phyloP scores from a whole-genome alignment of 1,140 invertebrate genomes.

The Stegodyphus dumicola region DNA sequence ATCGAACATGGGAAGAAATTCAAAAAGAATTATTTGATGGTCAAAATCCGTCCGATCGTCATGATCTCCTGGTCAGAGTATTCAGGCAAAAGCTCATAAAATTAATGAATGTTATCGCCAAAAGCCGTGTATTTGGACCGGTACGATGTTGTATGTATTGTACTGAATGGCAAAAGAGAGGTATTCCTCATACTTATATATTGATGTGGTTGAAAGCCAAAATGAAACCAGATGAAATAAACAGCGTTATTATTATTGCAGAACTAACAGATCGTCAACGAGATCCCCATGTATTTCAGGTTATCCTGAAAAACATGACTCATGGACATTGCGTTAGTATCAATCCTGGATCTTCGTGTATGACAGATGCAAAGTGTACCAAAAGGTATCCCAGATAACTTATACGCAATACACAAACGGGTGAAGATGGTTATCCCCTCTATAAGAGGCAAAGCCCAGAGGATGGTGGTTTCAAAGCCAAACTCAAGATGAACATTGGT shows the following conservation, averaged over 20 bases:
- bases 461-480: slow-evolving; percentile 10
- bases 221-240: slow-evolving; percentile 8
- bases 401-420: slow-evolving; percentile 13
- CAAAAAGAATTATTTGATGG: too few species aligned
- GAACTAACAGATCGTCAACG: slow-evolving; percentile 48
- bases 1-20: too few species aligned
- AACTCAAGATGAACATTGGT: not conserved
- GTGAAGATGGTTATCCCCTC: slow-evolving; percentile 34
- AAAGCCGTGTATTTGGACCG: not conserved
- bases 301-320: slow-evolving; percentile 62
- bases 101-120: not conserved
- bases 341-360: slow-evolving; percentile 63
- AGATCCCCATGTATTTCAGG: slow-evolving; percentile 50
- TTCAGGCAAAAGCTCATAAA: too few species aligned
- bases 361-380: slow-evolving; percentile 61
- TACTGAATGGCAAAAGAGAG: not conserved
- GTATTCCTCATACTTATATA: not conserved
- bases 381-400: slow-evolving; percentile 58
- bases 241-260: slow-evolving; percentile 38
- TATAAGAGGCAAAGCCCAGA: slow-evolving; percentile 20
- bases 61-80: too few species aligned
- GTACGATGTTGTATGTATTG: not conserved
- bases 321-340: slow-evolving; percentile 63
- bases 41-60: too few species aligned
- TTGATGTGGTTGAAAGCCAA: slow-evolving; percentile 9